Evolutionary conservation across 2,888 invertebrate genomes (phyloP).

Genomic region (Nemoura dubitans): DNA sequence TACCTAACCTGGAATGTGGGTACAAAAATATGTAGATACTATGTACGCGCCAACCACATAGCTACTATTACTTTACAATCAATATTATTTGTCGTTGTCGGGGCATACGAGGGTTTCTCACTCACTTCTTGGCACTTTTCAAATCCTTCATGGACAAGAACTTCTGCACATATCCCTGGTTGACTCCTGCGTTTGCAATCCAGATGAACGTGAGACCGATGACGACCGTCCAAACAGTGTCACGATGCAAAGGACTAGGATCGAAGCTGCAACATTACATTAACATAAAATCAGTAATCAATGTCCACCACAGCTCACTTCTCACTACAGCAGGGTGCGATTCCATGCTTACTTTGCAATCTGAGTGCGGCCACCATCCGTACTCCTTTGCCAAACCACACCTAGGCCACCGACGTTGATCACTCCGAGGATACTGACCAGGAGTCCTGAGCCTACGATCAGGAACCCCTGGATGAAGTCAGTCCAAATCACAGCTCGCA

Average conservation of each 20-base stretch:
- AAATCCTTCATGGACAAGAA: slow-evolving; percentile 68
- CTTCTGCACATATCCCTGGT: slow-evolving; percentile 69
- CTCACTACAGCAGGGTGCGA: too few species aligned
- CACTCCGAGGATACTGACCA: slow-evolving; percentile 68
- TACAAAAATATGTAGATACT: too few species aligned
- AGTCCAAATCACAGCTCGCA: slow-evolving; percentile 74
- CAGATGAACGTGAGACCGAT: slow-evolving; percentile 67
- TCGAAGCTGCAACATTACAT: slow-evolving; percentile 24
- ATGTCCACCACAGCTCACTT: neutral
- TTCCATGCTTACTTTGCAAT: slow-evolving; percentile 70
- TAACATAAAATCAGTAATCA: neutral
- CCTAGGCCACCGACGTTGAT: slow-evolving; percentile 66
- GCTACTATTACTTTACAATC: too few species aligned
- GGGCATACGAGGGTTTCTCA: neutral
- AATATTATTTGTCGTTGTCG: too few species aligned
- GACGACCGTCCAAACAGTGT: slow-evolving; percentile 68
- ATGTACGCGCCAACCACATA: too few species aligned
- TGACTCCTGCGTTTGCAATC: slow-evolving; percentile 66
- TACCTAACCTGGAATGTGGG: too few species aligned
- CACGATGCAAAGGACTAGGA: slow-evolving; percentile 29
- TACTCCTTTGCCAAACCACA: slow-evolving; percentile 67
- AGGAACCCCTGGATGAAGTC: slow-evolving; percentile 69
- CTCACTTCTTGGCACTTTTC: slow-evolving; percentile 63
- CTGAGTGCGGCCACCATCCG: slow-evolving; percentile 66
- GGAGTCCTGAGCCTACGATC: slow-evolving; percentile 64